Evolutionary conservation across 2,797 vertebrate genomes (phyloP), one percentile per base, ranked within the genome.

Genomic region (Lutra lutra): DNA sequence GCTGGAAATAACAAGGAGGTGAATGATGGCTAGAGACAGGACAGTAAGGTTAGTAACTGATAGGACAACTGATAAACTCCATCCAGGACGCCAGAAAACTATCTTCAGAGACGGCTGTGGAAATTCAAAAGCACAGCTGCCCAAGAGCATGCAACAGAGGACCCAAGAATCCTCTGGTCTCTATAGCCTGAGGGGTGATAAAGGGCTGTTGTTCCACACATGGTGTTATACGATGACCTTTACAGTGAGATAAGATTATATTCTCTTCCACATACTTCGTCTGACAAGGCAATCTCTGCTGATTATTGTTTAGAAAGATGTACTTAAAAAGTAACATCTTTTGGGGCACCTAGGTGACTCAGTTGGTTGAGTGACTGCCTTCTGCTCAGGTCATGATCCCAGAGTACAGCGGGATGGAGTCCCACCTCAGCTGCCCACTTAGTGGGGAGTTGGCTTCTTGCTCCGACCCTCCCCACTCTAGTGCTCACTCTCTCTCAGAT

Each of bases 151-250:
- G 10, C 20, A 35, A n/a, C 1, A 2, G 2, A 70, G 56, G 7
- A 56, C 43, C 35, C 32, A 60, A 15, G 72, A 78, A 11, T 25
- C n/a, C 14, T 9, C 6, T 1, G 4, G 9, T 11, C 35, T 77
- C 40, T 38, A 5, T 48, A 29, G 68, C n/a, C 83, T 14, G 25
- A 54, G 89, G 40, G 18, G 9, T 51, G 54, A 68, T 15, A 25
- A 29, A 12, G 5, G 32, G 40, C 32, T 68, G 27, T 15, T 35
- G 5, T n/a, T 64, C n/a, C 4, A 2, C 3, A 54, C 1, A 0
- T 60, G 48, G 82, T 70, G 23, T 75, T 1, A 12, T 3, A 48
- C 46, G 20, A 79, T 11, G 15, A 72, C 54, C 15, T 87, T 32
- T 4, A 7, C 5, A 8, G 3, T 20, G n/a, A 75, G 88, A 43